phyloP scores from a whole-genome alignment of 2,888 invertebrate genomes.

The Caenorhabditis wallacei region DNA sequence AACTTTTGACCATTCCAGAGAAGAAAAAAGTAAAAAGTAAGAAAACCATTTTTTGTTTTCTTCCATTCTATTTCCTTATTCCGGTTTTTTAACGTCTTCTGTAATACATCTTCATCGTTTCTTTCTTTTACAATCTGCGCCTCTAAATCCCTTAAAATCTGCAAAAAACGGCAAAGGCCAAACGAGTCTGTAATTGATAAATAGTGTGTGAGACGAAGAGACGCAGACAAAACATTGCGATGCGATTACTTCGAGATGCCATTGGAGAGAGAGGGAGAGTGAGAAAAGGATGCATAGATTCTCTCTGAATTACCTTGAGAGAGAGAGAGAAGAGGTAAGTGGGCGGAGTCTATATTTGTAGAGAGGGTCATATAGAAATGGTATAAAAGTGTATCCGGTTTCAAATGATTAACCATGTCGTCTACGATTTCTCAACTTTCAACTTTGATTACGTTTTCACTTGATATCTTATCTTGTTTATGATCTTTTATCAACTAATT shows the following conservation, averaged over 20 bases:
- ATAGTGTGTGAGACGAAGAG: constrained; percentile 39
- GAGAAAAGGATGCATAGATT: constrained; percentile 12
- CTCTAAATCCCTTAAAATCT: constrained; percentile 26
- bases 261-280: neutral
- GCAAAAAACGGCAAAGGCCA: constrained; percentile 39
- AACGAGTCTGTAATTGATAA: constrained; percentile 46
- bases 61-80: constrained; percentile 11
- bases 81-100: constrained; percentile 26
- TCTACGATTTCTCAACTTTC: constrained; percentile 47
- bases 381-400: constrained; percentile 55
- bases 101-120: neutral
- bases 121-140: constrained; percentile 14
- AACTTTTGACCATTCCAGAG: constrained; percentile 22
- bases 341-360: constrained; percentile 14
- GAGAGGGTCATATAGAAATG: constrained; percentile 24
- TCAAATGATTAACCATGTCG: neutral
- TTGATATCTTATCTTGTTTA: constrained; percentile 10
- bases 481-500: neutral
- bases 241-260: constrained; percentile 51
- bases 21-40: neutral
- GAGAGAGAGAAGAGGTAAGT: neutral
- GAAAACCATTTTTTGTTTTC: constrained; percentile 25
- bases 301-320: constrained; percentile 17
- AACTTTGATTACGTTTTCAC: constrained; percentile 46
- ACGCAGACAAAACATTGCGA: constrained; percentile 27